Evolutionary conservation across 2,113 vertebrate genomes (phyloP).

Genomic region (Corapipo altera): DNA sequence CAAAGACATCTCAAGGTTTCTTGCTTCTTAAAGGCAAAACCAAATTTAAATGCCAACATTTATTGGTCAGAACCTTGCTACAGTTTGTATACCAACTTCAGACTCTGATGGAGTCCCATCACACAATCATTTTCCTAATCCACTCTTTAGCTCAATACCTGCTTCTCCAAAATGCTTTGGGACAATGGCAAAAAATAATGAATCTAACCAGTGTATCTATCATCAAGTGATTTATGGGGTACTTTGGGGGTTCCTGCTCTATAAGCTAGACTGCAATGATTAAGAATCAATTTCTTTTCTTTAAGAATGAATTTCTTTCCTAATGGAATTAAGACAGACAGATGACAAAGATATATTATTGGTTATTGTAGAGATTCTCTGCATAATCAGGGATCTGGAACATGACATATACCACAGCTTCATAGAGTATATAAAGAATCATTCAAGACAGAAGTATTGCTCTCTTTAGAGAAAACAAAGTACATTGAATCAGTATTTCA

Average conservation of each 20-base stretch:
- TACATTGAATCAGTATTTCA: neutral
- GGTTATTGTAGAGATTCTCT: neutral
- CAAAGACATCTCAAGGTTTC: conserved; percentile 30
- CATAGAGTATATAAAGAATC: neutral
- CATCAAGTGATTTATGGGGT: neutral
- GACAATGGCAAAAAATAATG: neutral
- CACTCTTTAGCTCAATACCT: neutral
- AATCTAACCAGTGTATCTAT: neutral
- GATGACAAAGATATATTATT: neutral
- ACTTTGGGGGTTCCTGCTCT: neutral
- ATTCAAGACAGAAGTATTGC: neutral
- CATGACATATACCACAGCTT: neutral
- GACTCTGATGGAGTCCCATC: neutral
- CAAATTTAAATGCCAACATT: neutral
- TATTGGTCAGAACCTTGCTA: neutral
- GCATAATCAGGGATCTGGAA: neutral
- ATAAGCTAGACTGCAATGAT: neutral
- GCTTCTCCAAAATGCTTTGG: neutral
- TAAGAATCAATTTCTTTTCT: neutral
- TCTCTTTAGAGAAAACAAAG: neutral
- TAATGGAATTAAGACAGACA: neutral
- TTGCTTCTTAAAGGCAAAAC: neutral
- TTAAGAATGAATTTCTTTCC: neutral
- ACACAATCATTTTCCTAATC: neutral
- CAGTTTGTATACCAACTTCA: neutral